Conservation (phyloP, 2,888 invertebrate genomes). For the Zygaena filipendulae region DNA sequence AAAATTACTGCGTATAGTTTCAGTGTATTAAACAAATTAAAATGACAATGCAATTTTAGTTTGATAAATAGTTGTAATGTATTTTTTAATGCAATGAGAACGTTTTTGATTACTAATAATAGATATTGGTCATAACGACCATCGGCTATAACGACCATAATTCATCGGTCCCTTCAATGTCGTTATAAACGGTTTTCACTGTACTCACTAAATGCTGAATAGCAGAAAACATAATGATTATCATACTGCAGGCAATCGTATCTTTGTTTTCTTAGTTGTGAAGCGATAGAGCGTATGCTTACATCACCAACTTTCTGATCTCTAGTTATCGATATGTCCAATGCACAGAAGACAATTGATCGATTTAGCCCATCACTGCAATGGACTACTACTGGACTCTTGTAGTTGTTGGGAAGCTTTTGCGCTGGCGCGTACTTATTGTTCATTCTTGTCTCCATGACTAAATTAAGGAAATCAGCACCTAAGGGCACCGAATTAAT, state of each 20-base stretch:
- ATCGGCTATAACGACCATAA: too few relatives aligned
- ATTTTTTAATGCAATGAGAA: too few relatives aligned
- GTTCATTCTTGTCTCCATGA: conserved; percentile 2
- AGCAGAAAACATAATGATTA: conserved; percentile 3
- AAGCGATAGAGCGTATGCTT: conserved; percentile 2
- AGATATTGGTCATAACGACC: too few relatives aligned
- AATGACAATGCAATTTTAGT: too few relatives aligned
- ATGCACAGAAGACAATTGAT: conserved; percentile 5
- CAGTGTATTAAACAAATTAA: too few relatives aligned
- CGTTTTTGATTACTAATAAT: too few relatives aligned
- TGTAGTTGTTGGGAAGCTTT: conserved; percentile 2
- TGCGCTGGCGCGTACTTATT: neutral
- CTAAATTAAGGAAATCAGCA: conserved; percentile 4
- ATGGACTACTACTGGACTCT: conserved; percentile 7
- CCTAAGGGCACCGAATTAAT: conserved; percentile 2
- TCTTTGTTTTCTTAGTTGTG: conserved; percentile 3
- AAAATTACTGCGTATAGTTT: too few relatives aligned
- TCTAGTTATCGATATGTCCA: conserved; percentile 3
- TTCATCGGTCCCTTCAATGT: too few relatives aligned
- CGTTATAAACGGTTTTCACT: too few relatives aligned
- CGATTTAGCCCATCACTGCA: conserved; percentile 6
- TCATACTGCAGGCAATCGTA: conserved; percentile 2
- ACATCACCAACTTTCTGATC: conserved; percentile 1
- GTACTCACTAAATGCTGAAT: too few relatives aligned
- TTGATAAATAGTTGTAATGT: too few relatives aligned